Base-by-base conservation (phyloP, 2,888 invertebrate species). In the Smittia sp. region DNA sequence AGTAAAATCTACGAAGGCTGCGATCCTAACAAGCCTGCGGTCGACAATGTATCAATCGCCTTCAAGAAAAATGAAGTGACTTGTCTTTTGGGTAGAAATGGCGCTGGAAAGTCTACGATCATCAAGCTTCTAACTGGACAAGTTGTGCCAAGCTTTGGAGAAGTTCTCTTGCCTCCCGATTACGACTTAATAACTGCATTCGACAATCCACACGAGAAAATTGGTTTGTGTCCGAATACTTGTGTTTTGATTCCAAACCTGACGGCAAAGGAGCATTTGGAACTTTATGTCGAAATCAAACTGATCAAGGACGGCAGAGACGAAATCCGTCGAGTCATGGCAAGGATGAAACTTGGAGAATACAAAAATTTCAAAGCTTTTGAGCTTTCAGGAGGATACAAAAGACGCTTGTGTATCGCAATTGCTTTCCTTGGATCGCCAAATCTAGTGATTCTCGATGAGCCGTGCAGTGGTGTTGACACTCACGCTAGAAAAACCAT, bases 381-480 rank as follows among this genome's bases (percentile, higher is more conserved):
- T 66, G 85, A 88, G 72, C 84, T 94, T 63, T 94, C 93, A 0
- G 96, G 96, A 52, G 96, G 96, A 27, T 93, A 93, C 84, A 89
- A 92, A 79, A 84, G 96, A n/a, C 89, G 96, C 74, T 83, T 96
- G 65, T 94, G 93, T 77, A 92, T 96, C 63, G 94, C 93, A 72
- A 88, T 94, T 52, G 94, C 96, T 0, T 94, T 96, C 79, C 89
- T 94, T 67, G 83, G 80, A 2, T 82, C 82, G 18, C 83, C 83
- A 1, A 85, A 83, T 76, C 80, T 86, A 0, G 89, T 91, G 18
- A 89, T 93, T 75, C 84, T 94, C 54, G 94, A 94, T 81, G 94
- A 95, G 78, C 94, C 94, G 3, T 93, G 93, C 7, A 90, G 92
- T 11, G 93, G 92, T 0, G 92, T 96, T 0, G 96, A 96, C 81